Conservation (phyloP, 1,140 invertebrate species). For the Mizuhopecten yessoensis region DNA sequence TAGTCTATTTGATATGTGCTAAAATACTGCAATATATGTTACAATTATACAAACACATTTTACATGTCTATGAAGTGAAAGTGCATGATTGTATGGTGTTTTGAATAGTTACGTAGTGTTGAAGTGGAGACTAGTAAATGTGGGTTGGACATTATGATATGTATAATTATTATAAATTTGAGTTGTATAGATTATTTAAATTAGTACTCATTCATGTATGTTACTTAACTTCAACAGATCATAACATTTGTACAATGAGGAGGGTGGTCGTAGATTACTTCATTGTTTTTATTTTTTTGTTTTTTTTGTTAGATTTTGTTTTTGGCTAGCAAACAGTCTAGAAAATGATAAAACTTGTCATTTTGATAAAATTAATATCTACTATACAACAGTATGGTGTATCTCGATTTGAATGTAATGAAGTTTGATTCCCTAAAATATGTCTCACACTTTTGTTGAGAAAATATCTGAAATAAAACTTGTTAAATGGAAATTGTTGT, state of each 20-base stretch:
- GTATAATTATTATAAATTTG: background rate
- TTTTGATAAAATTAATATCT: background rate
- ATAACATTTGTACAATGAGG: background rate
- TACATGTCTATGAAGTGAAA: constrained; percentile 17
- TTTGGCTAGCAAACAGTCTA: background rate
- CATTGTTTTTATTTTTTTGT: background rate
- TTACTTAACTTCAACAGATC: constrained; percentile 18
- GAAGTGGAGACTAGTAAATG: background rate
- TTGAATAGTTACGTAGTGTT: constrained; percentile 22
- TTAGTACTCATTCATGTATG: constrained; percentile 19
- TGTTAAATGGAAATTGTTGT: constrained; percentile 1
- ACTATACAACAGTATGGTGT: background rate
- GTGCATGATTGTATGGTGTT: constrained; percentile 29
- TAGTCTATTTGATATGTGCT: constrained; percentile 34
- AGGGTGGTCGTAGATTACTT: background rate
- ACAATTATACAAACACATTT: constrained; percentile 20
- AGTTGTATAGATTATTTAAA: constrained; percentile 35
- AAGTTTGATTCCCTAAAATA: background rate
- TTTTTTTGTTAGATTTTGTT: background rate
- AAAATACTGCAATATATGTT: constrained; percentile 40
- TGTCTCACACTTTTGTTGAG: background rate
- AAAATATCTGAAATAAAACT: constrained; percentile 13
- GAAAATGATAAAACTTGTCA: background rate
- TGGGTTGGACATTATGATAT: constrained; percentile 26
- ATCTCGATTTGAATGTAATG: background rate